A percentile compares a stretch with the other conserved stretches of the same genome.
phyloP scores from a whole-genome alignment of 2,888 invertebrate species.

The Dasypolia templi region DNA sequence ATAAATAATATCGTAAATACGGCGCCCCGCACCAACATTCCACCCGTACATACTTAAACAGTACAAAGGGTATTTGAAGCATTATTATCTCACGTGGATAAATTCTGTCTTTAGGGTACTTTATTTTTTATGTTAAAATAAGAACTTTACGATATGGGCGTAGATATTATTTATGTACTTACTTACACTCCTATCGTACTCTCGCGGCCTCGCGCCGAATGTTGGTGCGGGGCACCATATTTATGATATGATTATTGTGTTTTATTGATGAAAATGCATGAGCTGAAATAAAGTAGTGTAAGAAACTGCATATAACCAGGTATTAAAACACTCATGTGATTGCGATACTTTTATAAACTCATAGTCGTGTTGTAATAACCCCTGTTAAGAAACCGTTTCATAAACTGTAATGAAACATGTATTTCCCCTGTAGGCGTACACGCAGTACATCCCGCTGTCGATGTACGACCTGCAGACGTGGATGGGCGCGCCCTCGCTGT shows the following conservation, averaged over 20 bases:
- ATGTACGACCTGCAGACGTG: constrained; percentile 99
- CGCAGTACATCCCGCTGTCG: constrained; percentile 99
- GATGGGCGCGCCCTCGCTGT: constrained; percentile 99
- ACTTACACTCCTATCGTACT: no score
- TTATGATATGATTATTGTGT: no score
- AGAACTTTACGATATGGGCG: no score
- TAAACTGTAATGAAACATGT: no score
- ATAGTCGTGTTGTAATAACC: not conserved
- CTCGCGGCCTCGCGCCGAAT: no score
- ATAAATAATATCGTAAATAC: not conserved
- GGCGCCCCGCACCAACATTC: not conserved
- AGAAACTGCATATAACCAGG: not conserved
- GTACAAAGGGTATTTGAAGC: no score
- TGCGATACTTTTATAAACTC: not conserved
- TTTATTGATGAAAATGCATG: not conserved
- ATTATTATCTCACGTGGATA: no score
- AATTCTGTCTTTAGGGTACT: no score
- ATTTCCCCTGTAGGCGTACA: constrained; percentile 93
- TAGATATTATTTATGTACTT: no score
- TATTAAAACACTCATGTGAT: not conserved
- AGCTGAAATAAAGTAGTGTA: not conserved
- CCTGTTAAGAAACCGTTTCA: not conserved
- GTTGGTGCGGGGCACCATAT: no score
- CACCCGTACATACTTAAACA: no score
- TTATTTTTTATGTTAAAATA: no score